Conservation (phyloP, 2,113 vertebrate species). For the Columba janthina region DNA sequence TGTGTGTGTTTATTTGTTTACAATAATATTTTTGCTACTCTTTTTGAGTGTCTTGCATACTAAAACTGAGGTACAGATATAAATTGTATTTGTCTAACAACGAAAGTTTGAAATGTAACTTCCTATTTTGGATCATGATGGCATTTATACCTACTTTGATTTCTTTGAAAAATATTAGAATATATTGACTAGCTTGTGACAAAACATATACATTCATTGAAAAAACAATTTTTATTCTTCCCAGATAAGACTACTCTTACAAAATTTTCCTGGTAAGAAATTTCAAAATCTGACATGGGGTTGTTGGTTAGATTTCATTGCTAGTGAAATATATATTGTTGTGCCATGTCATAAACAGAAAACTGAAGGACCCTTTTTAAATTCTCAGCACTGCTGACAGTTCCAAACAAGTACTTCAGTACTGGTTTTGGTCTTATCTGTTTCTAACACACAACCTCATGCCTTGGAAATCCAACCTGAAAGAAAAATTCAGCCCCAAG, state of each 20-base stretch:
- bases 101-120: not conserved
- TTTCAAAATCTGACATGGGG: slow-evolving; percentile 46
- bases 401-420: slow-evolving; percentile 71
- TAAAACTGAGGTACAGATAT: not conserved
- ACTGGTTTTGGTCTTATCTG: slow-evolving; percentile 81
- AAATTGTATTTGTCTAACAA: not conserved
- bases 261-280: slow-evolving; percentile 55
- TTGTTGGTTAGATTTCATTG: slow-evolving; percentile 62
- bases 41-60: not conserved
- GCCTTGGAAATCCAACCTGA: slow-evolving; percentile 82
- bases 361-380: slow-evolving; percentile 73
- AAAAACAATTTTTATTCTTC: slow-evolving; percentile 2
- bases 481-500: slow-evolving; percentile 81
- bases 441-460: slow-evolving; percentile 79
- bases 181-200: not conserved
- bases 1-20: not conserved
- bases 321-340: slow-evolving; percentile 65
- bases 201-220: not conserved
- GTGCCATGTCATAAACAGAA: slow-evolving; percentile 73
- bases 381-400: slow-evolving; percentile 73
- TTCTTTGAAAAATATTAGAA: slow-evolving; percentile 8
- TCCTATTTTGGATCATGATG: not conserved
- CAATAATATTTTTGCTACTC: not conserved
- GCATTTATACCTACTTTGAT: not conserved
- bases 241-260: slow-evolving; percentile 24